Base-by-base conservation (phyloP, 2,888 invertebrate species). In the Athalia cordata region DNA sequence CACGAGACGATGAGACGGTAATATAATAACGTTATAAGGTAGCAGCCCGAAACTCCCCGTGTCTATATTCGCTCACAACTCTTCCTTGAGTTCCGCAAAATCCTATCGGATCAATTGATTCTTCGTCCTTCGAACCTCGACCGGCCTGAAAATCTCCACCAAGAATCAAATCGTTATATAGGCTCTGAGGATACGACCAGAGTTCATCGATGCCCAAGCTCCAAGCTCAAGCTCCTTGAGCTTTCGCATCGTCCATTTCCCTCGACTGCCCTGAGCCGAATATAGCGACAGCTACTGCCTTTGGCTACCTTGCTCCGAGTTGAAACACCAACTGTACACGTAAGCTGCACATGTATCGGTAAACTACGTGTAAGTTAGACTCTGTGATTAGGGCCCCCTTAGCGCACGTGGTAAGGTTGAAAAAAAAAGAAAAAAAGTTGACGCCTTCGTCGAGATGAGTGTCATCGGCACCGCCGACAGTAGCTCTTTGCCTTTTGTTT, bases 281-380 rank as follows among this genome's bases (percentile, higher is more conserved):
- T 75, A 74, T 78, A 67, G 77, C 77, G 55, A 57, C 77, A 77
- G 77, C 77, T 66, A 68, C 77, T 61, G 77, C 77, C 77, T 77
- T 61, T 77, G 68, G 49, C 77, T 59, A 77, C 57, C 67, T 49
- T 77, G 45, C 68, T 13, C 9, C 45, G 57, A 57, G 77, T 77
- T 77, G 59, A 68, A 77, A 61, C 61, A 61, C 61, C 59, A 77
- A 68, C 61, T 68, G 57, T 68, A 77, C 29, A 55, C 11, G 74
- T 62, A 8, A 29, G 52, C 52, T 47, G 72, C 57, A 68, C 50
- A 75, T 52, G 6, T 43, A 75, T 49, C 45, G 59, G 45, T 72
- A 52, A 62, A 75, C 62, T 62, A 75, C 62, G 75, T 75, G 61
- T 29, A 62, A 13, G 49, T 50, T 74, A 70, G 75, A 75, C 75